Conservation (phyloP, 1,140 invertebrate genomes). For the Drosophila rufa region DNA sequence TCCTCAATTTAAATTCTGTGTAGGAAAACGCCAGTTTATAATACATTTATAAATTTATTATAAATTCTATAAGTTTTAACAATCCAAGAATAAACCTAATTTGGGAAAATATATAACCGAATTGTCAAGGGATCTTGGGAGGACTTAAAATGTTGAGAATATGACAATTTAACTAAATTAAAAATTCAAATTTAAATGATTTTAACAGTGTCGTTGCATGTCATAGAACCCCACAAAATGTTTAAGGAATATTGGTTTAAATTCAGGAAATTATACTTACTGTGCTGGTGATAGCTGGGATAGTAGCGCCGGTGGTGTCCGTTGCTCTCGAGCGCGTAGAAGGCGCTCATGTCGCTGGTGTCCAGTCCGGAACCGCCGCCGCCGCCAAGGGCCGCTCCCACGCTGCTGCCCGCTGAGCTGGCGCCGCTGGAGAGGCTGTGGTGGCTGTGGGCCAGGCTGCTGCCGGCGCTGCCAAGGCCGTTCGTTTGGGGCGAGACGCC, state of each 20-base stretch:
- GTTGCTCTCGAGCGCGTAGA: slow-evolving; percentile 84
- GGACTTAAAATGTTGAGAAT: too few relatives aligned
- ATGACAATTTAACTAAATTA: too few relatives aligned
- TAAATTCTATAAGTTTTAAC: background rate
- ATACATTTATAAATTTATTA: too few relatives aligned
- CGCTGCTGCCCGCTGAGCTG: slow-evolving; percentile 72
- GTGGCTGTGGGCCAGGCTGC: slow-evolving; percentile 77
- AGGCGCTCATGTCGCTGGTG: slow-evolving; percentile 84
- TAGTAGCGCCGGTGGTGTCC: slow-evolving; percentile 84
- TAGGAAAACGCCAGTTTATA: background rate
- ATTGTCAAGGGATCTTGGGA: too few relatives aligned
- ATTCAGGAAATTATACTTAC: slow-evolving; percentile 54
- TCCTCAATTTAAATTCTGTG: background rate
- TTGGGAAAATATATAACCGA: too few relatives aligned
- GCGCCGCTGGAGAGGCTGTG: slow-evolving; percentile 79
- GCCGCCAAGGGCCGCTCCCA: slow-evolving; percentile 64
- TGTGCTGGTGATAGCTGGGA: slow-evolving; percentile 85
- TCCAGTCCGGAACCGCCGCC: slow-evolving; percentile 75
- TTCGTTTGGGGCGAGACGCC: slow-evolving; percentile 81
- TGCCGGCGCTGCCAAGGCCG: slow-evolving; percentile 73
- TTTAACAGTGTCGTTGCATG: too few relatives aligned
- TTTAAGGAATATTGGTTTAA: background rate
- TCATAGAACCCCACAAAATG: background rate
- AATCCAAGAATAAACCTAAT: background rate
- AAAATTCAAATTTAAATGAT: too few relatives aligned